Conservation (phyloP, 2,888 invertebrate species). For the Melanostoma mellinum region DNA sequence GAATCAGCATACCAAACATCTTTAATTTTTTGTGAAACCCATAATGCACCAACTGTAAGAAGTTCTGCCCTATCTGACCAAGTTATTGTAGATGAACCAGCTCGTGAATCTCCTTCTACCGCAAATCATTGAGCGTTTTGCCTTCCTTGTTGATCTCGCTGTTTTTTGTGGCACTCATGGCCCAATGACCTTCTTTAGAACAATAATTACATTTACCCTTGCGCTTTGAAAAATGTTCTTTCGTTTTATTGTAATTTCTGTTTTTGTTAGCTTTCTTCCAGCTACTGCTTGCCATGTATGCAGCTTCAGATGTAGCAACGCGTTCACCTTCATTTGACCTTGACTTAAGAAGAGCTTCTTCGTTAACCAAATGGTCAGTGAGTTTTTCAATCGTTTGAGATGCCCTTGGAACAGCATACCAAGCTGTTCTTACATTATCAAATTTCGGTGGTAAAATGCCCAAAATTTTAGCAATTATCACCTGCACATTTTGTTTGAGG, state of each 20-base stretch:
- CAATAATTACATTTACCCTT: constrained; percentile 17
- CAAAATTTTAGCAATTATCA: constrained; percentile 62
- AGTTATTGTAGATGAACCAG: not conserved
- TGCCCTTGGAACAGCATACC: constrained; percentile 63
- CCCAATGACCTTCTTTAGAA: constrained; percentile 2
- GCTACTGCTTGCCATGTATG: not conserved
- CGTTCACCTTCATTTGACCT: not conserved
- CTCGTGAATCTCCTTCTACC: constrained; percentile 2
- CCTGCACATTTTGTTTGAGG: constrained; percentile 55
- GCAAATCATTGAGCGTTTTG: constrained; percentile 5
- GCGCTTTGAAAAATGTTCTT: not conserved
- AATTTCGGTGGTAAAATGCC: constrained; percentile 64
- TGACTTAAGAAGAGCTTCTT: constrained; percentile 37
- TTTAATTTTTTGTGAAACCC: no score
- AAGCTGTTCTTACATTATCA: constrained; percentile 67
- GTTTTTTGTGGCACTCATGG: not conserved
- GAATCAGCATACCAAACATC: constrained; percentile 72
- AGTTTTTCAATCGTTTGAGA: constrained; percentile 62
- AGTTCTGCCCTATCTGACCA: no score
- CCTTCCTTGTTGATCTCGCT: constrained; percentile 10
- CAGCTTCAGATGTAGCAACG: not conserved
- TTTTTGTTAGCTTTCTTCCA: no score
- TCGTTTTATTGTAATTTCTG: not conserved
- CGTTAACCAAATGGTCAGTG: constrained; percentile 67
- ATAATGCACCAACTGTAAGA: no score